Conservation (phyloP, 2,888 invertebrate genomes). For the Amiota mariae region DNA sequence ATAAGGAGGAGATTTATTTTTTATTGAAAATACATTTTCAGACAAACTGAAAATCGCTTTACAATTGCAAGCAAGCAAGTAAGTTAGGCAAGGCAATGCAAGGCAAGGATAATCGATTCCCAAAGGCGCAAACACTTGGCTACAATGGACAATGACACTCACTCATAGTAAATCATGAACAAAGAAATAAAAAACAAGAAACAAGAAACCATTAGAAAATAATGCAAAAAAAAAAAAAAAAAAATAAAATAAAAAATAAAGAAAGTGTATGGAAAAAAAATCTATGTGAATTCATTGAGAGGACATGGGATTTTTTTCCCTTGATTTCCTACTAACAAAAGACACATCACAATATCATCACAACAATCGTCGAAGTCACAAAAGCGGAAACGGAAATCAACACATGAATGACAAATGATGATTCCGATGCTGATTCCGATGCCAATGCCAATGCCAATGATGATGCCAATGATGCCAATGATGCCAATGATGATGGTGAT, state of each 20-base stretch:
- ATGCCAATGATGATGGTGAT: too few species aligned
- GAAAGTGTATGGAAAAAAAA: not conserved
- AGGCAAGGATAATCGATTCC: constrained; percentile 72
- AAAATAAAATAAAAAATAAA: too few species aligned
- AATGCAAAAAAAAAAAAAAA: not conserved
- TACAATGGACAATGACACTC: constrained; percentile 5
- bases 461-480: too few species aligned
- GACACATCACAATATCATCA: too few species aligned
- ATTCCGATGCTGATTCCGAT: not conserved
- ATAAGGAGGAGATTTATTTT: not conserved
- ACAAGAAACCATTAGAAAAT: not conserved
- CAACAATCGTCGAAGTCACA: not conserved
- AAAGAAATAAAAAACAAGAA: not conserved
- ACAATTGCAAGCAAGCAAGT: constrained; percentile 60
- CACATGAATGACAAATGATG: constrained; percentile 72
- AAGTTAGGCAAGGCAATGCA: too few species aligned
- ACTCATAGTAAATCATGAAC: constrained; percentile 13
- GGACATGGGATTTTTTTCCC: too few species aligned
- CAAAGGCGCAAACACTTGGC: constrained; percentile 72
- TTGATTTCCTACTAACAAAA: too few species aligned
- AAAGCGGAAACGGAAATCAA: constrained; percentile 70
- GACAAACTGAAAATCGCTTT: constrained; percentile 72
- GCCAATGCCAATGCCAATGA: too few species aligned
- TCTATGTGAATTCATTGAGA: not conserved
- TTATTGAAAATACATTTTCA: constrained; percentile 8